Conservation (phyloP, 2,797 vertebrate genomes). For the Anableps anableps region DNA sequence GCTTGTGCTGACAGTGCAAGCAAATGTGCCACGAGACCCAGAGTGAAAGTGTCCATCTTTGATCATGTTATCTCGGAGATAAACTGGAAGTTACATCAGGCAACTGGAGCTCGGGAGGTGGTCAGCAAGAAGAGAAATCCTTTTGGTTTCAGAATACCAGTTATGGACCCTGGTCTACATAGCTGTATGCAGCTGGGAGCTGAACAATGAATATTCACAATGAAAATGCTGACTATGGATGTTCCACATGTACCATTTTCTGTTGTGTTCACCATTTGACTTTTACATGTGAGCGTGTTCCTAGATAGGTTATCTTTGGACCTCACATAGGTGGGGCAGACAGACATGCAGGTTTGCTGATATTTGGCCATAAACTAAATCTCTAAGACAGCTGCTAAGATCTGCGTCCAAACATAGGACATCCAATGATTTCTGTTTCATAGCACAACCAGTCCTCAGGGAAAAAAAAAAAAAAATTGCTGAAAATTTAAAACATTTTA, state of each 20-base stretch:
- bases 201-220: conserved; percentile 6
- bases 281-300: conserved; percentile 1
- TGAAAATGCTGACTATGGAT: conserved; percentile 1
- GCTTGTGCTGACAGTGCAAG: conserved; percentile 4
- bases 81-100: neutral
- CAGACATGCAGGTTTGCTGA: neutral
- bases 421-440: neutral
- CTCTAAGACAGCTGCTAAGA: neutral
- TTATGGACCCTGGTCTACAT: neutral
- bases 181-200: neutral
- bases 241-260: neutral
- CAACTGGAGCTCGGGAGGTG: neutral
- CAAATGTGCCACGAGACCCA: neutral
- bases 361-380: neutral
- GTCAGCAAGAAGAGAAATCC: neutral
- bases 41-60: conserved; percentile 1
- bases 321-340: neutral
- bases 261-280: neutral
- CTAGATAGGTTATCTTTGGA: neutral
- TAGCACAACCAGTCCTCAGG: too few relatives aligned
- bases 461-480: too few relatives aligned
- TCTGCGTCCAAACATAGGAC: neutral
- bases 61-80: neutral
- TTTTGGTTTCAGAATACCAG: neutral
- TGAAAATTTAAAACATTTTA: too few relatives aligned